Evolutionary conservation across 1,140 invertebrate species (phyloP), one percentile per base, ranked within the genome.

Genomic region (Drosophila sulfurigaster): DNA sequence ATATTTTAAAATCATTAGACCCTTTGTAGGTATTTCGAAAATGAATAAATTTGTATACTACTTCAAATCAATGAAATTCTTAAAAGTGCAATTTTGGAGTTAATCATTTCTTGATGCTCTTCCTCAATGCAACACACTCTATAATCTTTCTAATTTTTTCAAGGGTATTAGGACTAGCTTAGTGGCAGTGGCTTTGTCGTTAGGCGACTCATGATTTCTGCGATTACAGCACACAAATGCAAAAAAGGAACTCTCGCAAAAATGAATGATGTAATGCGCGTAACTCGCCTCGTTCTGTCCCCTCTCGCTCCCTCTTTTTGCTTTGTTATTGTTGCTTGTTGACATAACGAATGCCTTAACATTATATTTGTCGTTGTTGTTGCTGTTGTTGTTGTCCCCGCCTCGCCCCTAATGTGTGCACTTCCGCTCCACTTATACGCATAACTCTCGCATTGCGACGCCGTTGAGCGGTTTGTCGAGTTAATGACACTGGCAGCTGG

Each of bases 311-410:
- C 6, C 59, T 15, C 63, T 32, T 35, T 15, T 15, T 6, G 30
- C 52, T 30, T 52, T 64, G 49, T 64, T 64, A 87, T 87, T 87
- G 85, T 85, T 89, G 83, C 83, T 75, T 88, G 85, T 88, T 89
- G 85, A 89, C 78, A 88, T 88, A 88, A 88, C 83, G 85, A 89
- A 88, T 88, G 80, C 77, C 83, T 80, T 81, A 88, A 87, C 82
- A 87, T 87, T 82, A 75, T 80, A 85, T 81, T 81, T 79, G 16
- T 30, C 52, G 48, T 58, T 58, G 48, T 20, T 51, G 11, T 71
- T 58, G 56, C 51, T 51, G 59, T 60, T 48, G 46, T 46, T 16
- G 38, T 49, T 73, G 63, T 58, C 7, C 62, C 8, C 6, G 25
- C 16, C 68, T 1, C 49, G 13, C 25, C 54, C 43, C 35, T 41